These are phyloP conservation scores for Mixornis gularis DNA, from an alignment of 2,113 vertebrate genomes.

Conservation along the genomic window DNA sequence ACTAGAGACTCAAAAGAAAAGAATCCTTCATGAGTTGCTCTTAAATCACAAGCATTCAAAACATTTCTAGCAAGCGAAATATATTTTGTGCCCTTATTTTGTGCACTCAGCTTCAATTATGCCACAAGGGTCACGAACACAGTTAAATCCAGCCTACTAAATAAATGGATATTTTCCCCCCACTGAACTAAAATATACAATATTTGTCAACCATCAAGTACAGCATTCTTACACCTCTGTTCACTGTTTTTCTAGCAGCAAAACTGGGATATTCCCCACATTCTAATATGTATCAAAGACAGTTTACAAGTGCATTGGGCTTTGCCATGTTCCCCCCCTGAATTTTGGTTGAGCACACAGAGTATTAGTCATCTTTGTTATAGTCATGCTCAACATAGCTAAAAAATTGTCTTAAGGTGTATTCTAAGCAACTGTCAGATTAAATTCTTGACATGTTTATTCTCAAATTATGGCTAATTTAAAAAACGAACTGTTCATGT, in stretches of 20 bases:
- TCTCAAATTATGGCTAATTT: background rate
- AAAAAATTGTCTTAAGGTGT: background rate
- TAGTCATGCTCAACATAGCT: background rate
- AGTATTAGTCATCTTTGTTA: background rate
- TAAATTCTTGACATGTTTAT: background rate
- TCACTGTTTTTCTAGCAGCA: background rate
- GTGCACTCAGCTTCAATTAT: background rate
- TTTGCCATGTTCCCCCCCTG: background rate
- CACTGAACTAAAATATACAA: background rate
- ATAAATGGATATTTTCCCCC: background rate
- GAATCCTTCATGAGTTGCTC: background rate
- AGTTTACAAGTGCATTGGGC: background rate
- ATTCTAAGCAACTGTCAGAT: background rate
- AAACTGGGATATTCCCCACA: background rate
- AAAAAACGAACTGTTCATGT: background rate
- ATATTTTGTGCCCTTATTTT: background rate
- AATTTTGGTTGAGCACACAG: background rate
- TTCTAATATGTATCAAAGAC: background rate
- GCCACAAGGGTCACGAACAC: background rate
- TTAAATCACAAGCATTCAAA: background rate
- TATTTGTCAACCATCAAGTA: background rate
- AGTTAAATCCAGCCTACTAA: background rate
- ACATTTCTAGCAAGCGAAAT: background rate
- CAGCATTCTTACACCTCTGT: background rate
- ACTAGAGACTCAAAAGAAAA: background rate